phyloP scores from a whole-genome alignment of 2,888 invertebrate species.

The Nemotelus pantherinus region DNA sequence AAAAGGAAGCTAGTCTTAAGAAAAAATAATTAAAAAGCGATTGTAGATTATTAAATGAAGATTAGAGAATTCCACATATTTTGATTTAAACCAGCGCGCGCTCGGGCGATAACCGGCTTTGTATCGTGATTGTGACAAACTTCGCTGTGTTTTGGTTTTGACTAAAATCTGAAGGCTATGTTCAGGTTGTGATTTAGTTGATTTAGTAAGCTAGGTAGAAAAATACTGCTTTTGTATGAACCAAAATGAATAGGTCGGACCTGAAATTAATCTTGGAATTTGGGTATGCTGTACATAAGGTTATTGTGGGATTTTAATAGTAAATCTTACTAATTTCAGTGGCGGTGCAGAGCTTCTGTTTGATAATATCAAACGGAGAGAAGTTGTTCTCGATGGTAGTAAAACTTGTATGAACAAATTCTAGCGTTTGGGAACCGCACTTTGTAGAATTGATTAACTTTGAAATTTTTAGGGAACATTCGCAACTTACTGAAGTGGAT shows the following conservation, averaged over 20 bases:
- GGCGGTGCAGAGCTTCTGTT: slow-evolving; percentile 94
- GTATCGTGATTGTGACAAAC: slow-evolving; percentile 4
- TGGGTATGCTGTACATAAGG: slow-evolving; percentile 53
- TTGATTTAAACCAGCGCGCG: not conserved
- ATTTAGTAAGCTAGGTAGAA: not conserved
- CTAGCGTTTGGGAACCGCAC: not conserved
- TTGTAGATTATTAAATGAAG: slow-evolving; percentile 3
- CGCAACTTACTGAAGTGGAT: slow-evolving; percentile 82
- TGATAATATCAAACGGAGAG: slow-evolving; percentile 79
- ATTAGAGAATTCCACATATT: not conserved
- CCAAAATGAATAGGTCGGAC: slow-evolving; percentile 49
- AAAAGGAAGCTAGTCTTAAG: not conserved
- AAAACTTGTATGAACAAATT: slow-evolving; percentile 61
- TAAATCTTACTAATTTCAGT: slow-evolving; percentile 63
- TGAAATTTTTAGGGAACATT: slow-evolving; percentile 71
- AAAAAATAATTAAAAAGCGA: not conserved
- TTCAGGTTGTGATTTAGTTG: not conserved
- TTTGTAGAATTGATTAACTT: slow-evolving; percentile 10
- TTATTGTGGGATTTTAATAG: not conserved
- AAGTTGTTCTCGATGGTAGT: slow-evolving; percentile 71
- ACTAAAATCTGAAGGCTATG: not conserved
- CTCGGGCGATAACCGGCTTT: no score
- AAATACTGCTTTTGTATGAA: not conserved
- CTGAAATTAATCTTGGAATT: slow-evolving; percentile 59
- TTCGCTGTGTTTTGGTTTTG: slow-evolving; percentile 29